Evolutionary conservation across 2,113 vertebrate genomes (phyloP).

Genomic region (Glaucomys volans): DNA sequence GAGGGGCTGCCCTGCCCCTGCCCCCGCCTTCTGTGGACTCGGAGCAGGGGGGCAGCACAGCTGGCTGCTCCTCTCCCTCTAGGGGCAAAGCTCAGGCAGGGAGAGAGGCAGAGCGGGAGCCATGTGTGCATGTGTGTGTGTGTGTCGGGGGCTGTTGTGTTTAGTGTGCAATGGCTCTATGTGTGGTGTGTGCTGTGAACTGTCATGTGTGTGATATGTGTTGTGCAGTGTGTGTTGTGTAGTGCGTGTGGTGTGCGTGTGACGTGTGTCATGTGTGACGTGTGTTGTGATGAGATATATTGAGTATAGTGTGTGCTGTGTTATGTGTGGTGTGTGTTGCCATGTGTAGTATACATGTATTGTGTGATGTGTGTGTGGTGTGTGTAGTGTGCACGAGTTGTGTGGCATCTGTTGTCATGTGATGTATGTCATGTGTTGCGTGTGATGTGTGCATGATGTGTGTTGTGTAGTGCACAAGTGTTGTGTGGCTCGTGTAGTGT

Average conservation of each 20-base stretch:
- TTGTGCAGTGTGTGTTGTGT: neutral
- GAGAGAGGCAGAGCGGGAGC: no score
- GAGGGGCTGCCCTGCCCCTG: no score
- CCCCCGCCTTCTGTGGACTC: no score
- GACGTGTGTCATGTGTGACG: rapidly evolving
- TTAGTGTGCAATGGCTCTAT: neutral
- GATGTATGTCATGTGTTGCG: neutral
- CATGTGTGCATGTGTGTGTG: neutral
- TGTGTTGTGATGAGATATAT: neutral
- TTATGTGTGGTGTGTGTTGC: neutral
- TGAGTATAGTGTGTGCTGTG: neutral
- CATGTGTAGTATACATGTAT: no score
- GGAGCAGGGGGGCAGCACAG: no score
- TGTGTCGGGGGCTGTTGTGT: neutral
- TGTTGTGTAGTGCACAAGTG: neutral
- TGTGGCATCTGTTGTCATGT: no score
- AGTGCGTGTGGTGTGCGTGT: neutral
- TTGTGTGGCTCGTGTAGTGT: neutral
- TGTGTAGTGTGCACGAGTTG: neutral
- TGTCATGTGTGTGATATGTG: neutral
- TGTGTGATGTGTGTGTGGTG: neutral
- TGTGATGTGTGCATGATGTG: neutral
- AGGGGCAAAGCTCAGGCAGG: rapidly evolving
- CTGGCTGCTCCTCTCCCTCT: neutral
- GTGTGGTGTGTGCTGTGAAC: neutral